Conservation (phyloP, 1,140 invertebrate species). For the Telenomus remus region DNA sequence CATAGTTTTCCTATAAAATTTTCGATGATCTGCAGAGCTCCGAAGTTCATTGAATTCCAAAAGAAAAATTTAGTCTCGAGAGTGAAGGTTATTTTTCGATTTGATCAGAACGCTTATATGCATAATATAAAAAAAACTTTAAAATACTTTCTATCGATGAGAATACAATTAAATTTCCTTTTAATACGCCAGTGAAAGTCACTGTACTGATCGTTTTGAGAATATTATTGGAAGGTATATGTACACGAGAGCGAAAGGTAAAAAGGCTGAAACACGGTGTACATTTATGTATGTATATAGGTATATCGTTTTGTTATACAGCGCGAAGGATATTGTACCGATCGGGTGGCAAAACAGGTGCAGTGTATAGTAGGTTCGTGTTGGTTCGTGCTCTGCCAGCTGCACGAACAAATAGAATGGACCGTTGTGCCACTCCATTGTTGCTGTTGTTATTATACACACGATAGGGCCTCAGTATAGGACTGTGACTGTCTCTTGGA, state of each 20-base stretch:
- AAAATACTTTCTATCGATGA: slow-evolving; percentile 8
- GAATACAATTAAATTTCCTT: slow-evolving; percentile 37
- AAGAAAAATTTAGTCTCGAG: too few species aligned
- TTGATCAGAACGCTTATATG: too few species aligned
- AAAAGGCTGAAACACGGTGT: background rate
- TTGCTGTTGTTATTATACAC: slow-evolving; percentile 23
- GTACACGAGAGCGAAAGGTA: background rate
- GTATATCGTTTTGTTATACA: slow-evolving; percentile 13
- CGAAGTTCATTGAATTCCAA: too few species aligned
- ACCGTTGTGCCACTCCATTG: slow-evolving; percentile 32
- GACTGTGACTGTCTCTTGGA: background rate
- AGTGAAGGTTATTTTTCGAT: too few species aligned
- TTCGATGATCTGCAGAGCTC: too few species aligned
- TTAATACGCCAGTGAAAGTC: slow-evolving; percentile 28
- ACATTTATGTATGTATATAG: slow-evolving; percentile 11
- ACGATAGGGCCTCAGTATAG: slow-evolving; percentile 8
- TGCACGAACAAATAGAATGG: slow-evolving; percentile 36
- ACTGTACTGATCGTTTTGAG: slow-evolving; percentile 37
- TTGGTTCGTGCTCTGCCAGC: slow-evolving; percentile 22
- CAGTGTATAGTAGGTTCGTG: too few species aligned
- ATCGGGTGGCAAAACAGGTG: slow-evolving; percentile 30
- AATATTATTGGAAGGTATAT: slow-evolving; percentile 35
- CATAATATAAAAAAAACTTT: background rate
- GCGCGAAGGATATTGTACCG: slow-evolving; percentile 42
- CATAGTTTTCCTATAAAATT: too few species aligned